phyloP scores from a whole-genome alignment of 2,797 vertebrate genomes.

The Alauda arvensis region DNA sequence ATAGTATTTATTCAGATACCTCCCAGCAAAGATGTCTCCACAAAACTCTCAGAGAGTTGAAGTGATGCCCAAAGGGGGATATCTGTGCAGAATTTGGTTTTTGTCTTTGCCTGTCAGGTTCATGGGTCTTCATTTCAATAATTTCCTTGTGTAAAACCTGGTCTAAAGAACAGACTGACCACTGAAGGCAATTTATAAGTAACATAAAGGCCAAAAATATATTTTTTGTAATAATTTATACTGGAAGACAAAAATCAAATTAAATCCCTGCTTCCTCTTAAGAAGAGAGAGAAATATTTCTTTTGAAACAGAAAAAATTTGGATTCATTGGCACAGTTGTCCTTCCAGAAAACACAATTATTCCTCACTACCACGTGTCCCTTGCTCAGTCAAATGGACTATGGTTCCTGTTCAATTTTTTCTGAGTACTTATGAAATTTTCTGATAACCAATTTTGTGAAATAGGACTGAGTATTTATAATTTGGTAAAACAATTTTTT shows the following conservation, averaged over 20 bases:
- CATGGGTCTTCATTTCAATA: neutral
- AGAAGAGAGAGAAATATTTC: neutral
- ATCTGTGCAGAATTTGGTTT: neutral
- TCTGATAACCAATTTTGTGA: neutral
- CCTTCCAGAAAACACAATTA: neutral
- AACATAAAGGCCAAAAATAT: neutral
- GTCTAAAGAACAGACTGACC: constrained; percentile 1
- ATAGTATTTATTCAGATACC: neutral
- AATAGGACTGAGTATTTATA: neutral
- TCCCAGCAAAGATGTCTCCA: neutral
- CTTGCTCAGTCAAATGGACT: neutral
- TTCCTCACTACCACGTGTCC: neutral
- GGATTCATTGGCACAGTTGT: neutral
- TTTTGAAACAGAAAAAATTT: neutral
- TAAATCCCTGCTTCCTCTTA: neutral
- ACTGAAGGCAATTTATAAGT: constrained; percentile 15
- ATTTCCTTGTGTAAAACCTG: neutral
- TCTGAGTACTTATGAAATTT: neutral
- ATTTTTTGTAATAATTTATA: constrained; percentile 51
- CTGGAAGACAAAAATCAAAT: constrained; percentile 3
- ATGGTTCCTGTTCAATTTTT: neutral
- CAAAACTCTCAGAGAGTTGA: neutral
- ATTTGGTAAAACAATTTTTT: neutral
- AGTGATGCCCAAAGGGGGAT: neutral
- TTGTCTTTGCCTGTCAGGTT: neutral